Percentiles rank a stretch among this genome's conserved stretches.
phyloP scores from a whole-genome alignment of 1,140 invertebrate genomes.

The Vollenhovia emeryi region DNA sequence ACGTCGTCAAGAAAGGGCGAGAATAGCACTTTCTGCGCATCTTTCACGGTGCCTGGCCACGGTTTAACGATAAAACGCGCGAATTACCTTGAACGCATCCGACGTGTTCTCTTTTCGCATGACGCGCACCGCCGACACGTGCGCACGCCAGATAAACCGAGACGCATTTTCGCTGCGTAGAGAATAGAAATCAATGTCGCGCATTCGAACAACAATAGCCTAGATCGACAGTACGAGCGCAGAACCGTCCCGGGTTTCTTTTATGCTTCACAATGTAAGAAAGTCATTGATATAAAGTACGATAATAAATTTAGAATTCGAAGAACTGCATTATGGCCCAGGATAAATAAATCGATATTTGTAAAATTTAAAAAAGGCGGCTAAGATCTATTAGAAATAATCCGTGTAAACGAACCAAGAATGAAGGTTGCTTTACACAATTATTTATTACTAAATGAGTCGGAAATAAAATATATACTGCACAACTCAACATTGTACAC shows the following conservation, averaged over 20 bases:
- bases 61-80: constrained; percentile 71
- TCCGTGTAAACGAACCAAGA: neutral
- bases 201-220: neutral
- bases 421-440: neutral
- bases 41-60: constrained; percentile 54
- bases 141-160: constrained; percentile 29
- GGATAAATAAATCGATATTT: neutral
- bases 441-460: neutral
- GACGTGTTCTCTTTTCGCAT: constrained; percentile 63
- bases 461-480: neutral
- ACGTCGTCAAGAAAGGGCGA: constrained; percentile 37
- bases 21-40: constrained; percentile 57
- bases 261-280: neutral
- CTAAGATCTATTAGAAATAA: neutral
- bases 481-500: neutral
- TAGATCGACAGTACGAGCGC: neutral
- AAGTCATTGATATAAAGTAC: neutral
- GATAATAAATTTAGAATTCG: neutral
- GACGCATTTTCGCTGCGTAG: neutral
- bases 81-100: constrained; percentile 63
- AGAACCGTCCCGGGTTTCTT: neutral
- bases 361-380: neutral
- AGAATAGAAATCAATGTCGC: neutral
- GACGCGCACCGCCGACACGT: constrained; percentile 41
- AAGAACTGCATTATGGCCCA: neutral